Evolutionary conservation across 2,888 invertebrate species (phyloP).

Genomic region (Cosmopolites sordidus): DNA sequence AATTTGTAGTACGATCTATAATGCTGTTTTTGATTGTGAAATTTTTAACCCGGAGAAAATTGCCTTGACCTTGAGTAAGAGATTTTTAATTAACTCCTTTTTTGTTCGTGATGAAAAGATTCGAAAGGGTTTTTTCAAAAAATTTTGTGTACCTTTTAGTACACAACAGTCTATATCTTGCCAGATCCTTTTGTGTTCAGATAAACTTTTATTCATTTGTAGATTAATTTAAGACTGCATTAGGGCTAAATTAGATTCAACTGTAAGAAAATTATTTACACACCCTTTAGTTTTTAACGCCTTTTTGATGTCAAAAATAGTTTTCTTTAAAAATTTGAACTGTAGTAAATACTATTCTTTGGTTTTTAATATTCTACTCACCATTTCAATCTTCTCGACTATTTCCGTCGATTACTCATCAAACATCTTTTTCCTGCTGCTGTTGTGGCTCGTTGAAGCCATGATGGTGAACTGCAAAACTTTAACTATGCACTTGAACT

Average conservation of each 20-base stretch:
- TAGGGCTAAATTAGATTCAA: neutral
- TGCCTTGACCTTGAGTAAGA: neutral
- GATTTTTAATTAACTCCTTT: neutral
- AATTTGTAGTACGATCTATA: neutral
- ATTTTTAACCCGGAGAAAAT: neutral
- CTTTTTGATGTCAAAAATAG: neutral
- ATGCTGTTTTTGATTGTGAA: neutral
- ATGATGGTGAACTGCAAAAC: neutral
- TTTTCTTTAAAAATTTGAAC: neutral
- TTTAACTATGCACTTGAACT: neutral
- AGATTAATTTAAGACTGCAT: neutral
- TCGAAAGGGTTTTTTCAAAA: neutral
- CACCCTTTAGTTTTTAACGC: neutral
- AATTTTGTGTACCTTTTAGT: neutral
- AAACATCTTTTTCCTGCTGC: neutral
- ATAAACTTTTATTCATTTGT: neutral
- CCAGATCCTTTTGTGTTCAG: neutral
- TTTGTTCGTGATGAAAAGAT: neutral
- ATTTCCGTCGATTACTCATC: neutral
- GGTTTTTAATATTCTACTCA: neutral
- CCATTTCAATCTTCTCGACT: neutral
- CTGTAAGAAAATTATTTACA: neutral
- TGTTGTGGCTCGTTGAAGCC: neutral
- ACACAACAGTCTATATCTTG: constrained; percentile 3
- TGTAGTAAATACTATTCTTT: neutral